Base-by-base conservation (phyloP, 2,797 vertebrate genomes). In the Takifugu rubripes region DNA sequence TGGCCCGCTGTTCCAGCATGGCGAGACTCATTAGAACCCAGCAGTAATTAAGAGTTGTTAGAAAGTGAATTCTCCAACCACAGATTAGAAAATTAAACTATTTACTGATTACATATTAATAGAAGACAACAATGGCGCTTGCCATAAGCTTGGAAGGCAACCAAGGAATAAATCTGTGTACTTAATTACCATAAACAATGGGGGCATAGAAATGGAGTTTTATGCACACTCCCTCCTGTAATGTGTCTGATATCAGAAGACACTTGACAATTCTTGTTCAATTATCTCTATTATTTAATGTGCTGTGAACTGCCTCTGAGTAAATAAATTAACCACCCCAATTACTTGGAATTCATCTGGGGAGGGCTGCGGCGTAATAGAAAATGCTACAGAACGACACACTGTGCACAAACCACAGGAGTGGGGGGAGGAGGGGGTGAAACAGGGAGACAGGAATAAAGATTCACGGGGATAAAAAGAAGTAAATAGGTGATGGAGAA, bases 91-190 rank as follows among this genome's bases (percentile, higher is more conserved):
- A 99, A 99, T 99, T 98, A 99, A 98, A 99, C 97, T 98, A 99
- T 99, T 98, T 98, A 96, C 97, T 98, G 97, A 98, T 99, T 99
- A 98, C 97, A 98, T 98, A 99, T 99, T 99, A 99, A 99, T 98
- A 96, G 94, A 98, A 94, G 94, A 98, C 96, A 99, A 99, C 96
- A 99, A 98, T 98, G 94, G 95, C 90, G 94, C 94, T 93, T 94
- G 94, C 96, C 94, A 98, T 98, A 98, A 97, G 96, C 96, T 98
- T 98, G 96, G 97, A 99, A 98, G 95, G 95, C 96, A 95, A 98
- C 90, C 90, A 91, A 92, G 91, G 91, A 92, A 91, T 91, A 91
- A 91, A 98, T 98, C 96, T 96, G 95, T 98, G 96, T 98, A 98
- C 96, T 98, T 98, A 98, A 98, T 98, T 98, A 98, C 96, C 96